phyloP scores from a whole-genome alignment of 2,797 vertebrate genomes.

The Sebastes iracundus region DNA sequence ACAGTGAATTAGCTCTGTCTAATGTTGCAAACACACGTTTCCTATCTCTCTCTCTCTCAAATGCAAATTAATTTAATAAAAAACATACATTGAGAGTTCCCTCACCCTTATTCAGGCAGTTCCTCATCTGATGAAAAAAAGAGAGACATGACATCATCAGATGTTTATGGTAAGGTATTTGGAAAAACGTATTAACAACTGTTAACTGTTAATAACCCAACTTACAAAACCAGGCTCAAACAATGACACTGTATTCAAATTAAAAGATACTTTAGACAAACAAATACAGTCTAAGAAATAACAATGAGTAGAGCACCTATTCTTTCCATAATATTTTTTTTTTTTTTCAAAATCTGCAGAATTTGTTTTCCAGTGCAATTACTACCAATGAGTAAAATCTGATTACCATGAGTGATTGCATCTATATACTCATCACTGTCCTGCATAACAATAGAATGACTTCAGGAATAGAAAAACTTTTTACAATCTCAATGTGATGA shows the following conservation, averaged over 20 bases:
- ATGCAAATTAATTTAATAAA: not conserved
- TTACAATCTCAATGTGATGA: not conserved
- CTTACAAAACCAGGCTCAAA: too few species aligned
- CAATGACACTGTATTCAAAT: not conserved
- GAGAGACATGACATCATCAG: not conserved
- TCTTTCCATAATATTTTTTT: too few species aligned
- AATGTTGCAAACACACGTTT: too few species aligned
- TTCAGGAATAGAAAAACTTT: not conserved
- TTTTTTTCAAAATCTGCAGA: not conserved
- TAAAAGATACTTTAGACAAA: not conserved
- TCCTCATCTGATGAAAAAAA: slow-evolving; percentile 70
- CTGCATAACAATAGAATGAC: not conserved
- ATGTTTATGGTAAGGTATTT: not conserved
- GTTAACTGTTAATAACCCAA: not conserved
- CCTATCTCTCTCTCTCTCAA: too few species aligned
- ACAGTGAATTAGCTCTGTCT: too few species aligned
- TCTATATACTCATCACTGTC: not conserved
- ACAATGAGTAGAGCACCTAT: too few species aligned
- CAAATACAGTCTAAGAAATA: not conserved
- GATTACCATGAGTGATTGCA: not conserved
- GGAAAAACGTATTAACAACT: not conserved
- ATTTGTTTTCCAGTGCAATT: not conserved
- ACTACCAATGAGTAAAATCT: not conserved
- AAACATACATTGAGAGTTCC: not conserved
- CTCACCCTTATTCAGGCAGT: slow-evolving; percentile 74